Percentiles rank a stretch among this genome's conserved stretches.
Evolutionary conservation across 2,113 vertebrate genomes (phyloP).

Genomic region (Hippopotamus amphibius): DNA sequence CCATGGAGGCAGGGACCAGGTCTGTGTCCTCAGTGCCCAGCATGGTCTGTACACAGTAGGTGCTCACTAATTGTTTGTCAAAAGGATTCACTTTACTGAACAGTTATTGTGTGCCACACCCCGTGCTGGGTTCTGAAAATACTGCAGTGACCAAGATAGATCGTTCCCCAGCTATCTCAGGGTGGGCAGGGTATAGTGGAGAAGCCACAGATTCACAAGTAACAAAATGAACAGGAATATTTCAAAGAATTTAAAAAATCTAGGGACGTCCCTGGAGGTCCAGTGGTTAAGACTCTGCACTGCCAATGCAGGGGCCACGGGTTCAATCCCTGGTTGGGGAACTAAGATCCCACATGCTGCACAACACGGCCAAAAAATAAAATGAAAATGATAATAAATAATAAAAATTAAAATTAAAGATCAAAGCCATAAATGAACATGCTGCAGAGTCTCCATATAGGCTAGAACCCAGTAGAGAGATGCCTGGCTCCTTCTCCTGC

Average conservation of each 20-base stretch:
- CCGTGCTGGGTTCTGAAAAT: neutral
- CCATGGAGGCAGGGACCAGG: neutral
- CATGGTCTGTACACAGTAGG: neutral
- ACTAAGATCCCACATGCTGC: no score
- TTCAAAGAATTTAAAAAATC: neutral
- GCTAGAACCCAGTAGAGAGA: neutral
- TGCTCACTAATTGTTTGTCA: neutral
- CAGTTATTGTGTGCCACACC: no score
- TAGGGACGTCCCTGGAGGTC: no score
- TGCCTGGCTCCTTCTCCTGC: neutral
- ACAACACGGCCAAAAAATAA: no score
- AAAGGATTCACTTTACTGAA: neutral
- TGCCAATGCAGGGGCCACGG: no score
- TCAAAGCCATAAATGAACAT: neutral
- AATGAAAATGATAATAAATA: no score
- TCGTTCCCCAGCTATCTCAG: neutral
- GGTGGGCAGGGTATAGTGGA: neutral
- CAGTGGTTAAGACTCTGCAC: no score
- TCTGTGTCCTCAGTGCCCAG: rapidly evolving
- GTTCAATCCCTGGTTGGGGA: no score
- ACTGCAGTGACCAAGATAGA: neutral
- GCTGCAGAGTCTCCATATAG: neutral
- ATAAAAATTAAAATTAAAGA: neutral
- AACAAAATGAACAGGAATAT: neutral
- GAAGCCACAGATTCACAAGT: neutral